Evolutionary conservation across 2,113 vertebrate genomes (phyloP), one percentile per base, ranked within the genome.

Genomic region (Barbus barbus): DNA sequence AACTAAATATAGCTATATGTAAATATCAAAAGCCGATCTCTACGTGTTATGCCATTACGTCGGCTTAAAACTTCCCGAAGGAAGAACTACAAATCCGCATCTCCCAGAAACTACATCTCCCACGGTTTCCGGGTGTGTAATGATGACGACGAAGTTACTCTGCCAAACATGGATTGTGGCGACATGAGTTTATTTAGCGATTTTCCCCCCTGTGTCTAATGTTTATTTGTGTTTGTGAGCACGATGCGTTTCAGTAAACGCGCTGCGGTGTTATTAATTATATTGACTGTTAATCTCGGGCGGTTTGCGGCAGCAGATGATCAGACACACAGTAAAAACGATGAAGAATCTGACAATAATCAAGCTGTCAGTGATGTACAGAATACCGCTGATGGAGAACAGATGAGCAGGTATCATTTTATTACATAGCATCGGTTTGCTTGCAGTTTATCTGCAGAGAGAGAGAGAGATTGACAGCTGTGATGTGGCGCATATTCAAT

Each of bases 111-210:
- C 83, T 61, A 60, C 65, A 83, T 33, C n/a, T 46, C 56, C 44
- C 65, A 75, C 1, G 22, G 16, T 28, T 65, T 65, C 78, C 78
- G 41, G 61, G 41, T 31, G 28, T 4, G 76, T 9, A 51, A 2
- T 76, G 81, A 85, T 20, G 86, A 61, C 77, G 83, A 13, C 4
- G 16, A 20, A 24, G 60, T 58, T 48, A 41, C 26, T 24, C 58
- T 33, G 26, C 22, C n/a, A 65, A 74, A 24, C 75, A 85, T 81
- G 69, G 48, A 28, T 41, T 13, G 60, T 75, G 53, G 44, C 51
- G 71, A 41, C 28, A 31, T 44, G 80, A 33, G 46, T 67, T 73
- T 74, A 46, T 44, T 67, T 26, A 4, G 3, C 2, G n/a, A 1
- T 0, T 13, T 46, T 6, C 24, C 1, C 8, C 7, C 33, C 0